Percentiles rank a stretch among this genome's conserved stretches.
Evolutionary conservation across 2,113 vertebrate genomes (phyloP).

Genomic region (Neotoma lepida): DNA sequence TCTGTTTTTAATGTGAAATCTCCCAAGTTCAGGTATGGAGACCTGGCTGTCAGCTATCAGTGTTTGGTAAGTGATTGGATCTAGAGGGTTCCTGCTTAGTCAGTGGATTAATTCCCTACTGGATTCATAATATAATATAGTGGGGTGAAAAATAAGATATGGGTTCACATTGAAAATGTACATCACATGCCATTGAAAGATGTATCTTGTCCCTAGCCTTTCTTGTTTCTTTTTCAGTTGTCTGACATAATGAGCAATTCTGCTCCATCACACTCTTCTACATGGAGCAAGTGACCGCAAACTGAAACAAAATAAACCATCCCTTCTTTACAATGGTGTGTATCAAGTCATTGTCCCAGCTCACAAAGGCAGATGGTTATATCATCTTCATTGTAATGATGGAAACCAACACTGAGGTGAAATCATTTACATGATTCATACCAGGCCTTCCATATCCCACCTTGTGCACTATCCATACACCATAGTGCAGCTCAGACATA

Average conservation of each 20-base stretch:
- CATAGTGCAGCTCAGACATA: not conserved
- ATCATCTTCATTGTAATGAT: slow-evolving; percentile 13
- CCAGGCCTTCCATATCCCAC: not conserved
- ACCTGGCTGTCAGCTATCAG: not conserved
- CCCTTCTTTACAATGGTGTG: not conserved
- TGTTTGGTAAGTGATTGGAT: not conserved
- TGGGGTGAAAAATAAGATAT: not conserved
- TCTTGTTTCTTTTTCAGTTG: not conserved
- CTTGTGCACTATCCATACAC: not conserved
- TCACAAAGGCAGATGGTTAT: not conserved
- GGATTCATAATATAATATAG: not conserved
- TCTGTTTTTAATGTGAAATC: not conserved
- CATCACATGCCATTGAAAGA: not conserved
- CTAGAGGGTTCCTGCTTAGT: not conserved
- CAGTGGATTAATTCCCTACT: not conserved
- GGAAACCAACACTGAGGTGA: not conserved
- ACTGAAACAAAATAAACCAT: not conserved
- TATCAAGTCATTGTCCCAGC: not conserved
- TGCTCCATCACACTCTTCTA: not conserved
- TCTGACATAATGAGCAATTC: not conserved
- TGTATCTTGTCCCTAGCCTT: not conserved
- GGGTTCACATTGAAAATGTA: not conserved
- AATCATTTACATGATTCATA: slow-evolving; percentile 11
- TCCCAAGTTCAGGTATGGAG: not conserved
- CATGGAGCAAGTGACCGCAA: not conserved